Base-by-base conservation (phyloP, 2,888 invertebrate genomes). In the Stratiomys singularior region DNA sequence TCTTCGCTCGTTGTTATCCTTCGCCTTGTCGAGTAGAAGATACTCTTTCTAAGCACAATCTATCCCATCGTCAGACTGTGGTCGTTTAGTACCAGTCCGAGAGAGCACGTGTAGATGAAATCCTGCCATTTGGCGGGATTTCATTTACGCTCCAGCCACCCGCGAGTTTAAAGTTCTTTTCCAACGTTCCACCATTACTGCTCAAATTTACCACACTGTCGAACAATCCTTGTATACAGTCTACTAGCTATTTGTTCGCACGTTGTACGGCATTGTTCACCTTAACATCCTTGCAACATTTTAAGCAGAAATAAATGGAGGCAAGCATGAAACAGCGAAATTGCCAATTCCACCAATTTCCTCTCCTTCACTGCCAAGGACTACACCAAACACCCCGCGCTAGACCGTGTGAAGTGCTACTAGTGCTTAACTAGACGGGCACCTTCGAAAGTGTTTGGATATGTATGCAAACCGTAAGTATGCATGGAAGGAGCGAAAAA, bases 251-350 rank as follows among this genome's bases (percentile, higher is more conserved):
- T 52, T 52, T 52, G 52, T 52, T 52, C 52, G 15, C 15, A 52
- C 66, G 37, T 66, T 37, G 37, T 30, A 28, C 23, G 9, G 28
- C 30, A 37, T 66, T 25, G 66, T 28, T 1, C n/a, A 9, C 21
- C 18, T 66, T 37, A 37, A 18, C n/a, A 18, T 37, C 37, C 18
- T 18, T 30, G 66, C 27, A 37, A 27, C 30, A 66, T 18, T 37
- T 66, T 27, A 37, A 30, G 18, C 37, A n/a, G 66, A 37, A 66
- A 37, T 66, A 66, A 37, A 37, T 66, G 37, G 18, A 21, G 13
- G 37, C 9, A 30, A 66, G 15, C 4, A 64, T 23, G 63, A n/a
- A 63, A 13, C 18, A 52, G 52, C 15, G 52, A 52, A 52, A 52
- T 13, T 52, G 52, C 4, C n/a, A 52, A 18, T 18, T 13, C 18